Evolutionary conservation across 2,888 invertebrate species (phyloP).

Genomic region (Cantharis rufa): DNA sequence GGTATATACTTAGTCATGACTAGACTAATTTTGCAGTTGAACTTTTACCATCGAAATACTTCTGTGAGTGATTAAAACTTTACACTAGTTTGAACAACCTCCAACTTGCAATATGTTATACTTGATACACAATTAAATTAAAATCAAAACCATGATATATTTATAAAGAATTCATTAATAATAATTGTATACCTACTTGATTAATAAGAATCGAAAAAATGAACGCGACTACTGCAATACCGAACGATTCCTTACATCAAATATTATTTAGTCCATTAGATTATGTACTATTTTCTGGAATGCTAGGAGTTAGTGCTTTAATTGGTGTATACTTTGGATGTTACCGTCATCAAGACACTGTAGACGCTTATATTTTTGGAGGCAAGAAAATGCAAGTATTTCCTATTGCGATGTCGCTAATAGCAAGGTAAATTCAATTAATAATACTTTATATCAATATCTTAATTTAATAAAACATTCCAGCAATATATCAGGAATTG

Average conservation of each 20-base stretch:
- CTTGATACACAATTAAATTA: neutral
- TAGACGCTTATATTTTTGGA: constrained; percentile 69
- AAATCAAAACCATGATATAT: neutral
- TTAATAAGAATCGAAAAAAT: neutral
- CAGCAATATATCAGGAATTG: constrained; percentile 75
- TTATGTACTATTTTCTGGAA: constrained; percentile 43
- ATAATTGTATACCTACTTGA: neutral
- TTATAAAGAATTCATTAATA: neutral
- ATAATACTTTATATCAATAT: neutral
- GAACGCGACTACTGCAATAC: neutral
- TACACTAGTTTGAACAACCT: neutral
- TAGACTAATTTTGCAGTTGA: neutral
- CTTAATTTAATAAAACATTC: constrained; percentile 33
- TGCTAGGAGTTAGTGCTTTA: constrained; percentile 47
- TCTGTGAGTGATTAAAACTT: neutral
- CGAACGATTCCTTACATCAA: neutral
- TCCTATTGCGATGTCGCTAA: constrained; percentile 70
- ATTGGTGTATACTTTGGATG: constrained; percentile 56
- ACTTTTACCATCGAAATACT: neutral
- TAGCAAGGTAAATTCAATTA: constrained; percentile 67
- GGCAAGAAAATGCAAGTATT: constrained; percentile 70
- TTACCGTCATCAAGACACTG: constrained; percentile 52
- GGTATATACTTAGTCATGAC: neutral
- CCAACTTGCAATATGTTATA: neutral
- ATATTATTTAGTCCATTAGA: neutral